phyloP scores from a whole-genome alignment of 2,888 invertebrate genomes.

The Parthenolecanium corni region DNA sequence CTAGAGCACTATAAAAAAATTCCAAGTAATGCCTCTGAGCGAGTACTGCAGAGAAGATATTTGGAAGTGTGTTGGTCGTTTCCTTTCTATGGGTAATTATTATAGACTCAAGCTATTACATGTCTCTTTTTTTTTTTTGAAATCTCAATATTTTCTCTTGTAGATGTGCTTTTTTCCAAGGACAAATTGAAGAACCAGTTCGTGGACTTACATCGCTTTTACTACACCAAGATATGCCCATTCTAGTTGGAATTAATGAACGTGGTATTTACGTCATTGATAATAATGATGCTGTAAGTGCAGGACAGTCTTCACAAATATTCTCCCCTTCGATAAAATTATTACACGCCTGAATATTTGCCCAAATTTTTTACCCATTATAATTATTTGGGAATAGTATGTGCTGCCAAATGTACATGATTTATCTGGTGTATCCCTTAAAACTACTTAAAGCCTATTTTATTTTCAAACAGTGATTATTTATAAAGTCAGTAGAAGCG shows the following conservation, averaged over 20 bases:
- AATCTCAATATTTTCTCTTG: conserved; percentile 35
- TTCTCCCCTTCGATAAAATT: background rate
- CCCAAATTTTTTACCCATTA: no score
- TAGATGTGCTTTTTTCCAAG: conserved; percentile 88
- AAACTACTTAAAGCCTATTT: no score
- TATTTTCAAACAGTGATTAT: no score
- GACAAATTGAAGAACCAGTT: conserved; percentile 85
- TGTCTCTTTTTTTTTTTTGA: background rate
- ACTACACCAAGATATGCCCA: conserved; percentile 75
- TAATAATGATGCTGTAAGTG: conserved; percentile 66
- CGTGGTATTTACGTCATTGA: conserved; percentile 77
- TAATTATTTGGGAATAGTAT: no score
- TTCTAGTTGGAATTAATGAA: conserved; percentile 77
- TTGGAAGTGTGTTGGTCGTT: conserved; percentile 81
- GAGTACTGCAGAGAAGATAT: conserved; percentile 77
- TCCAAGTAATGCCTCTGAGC: conserved; percentile 65
- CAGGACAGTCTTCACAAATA: background rate
- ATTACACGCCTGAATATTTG: no score
- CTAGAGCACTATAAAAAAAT: conserved; percentile 79
- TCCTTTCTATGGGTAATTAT: conserved; percentile 68
- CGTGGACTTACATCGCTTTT: conserved; percentile 72
- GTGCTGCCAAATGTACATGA: no score
- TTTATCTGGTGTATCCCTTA: no score
- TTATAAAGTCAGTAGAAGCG: no score
- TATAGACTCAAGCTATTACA: background rate